Evolutionary conservation across 2,888 invertebrate species (phyloP).

Genomic region (Athalia rosae): DNA sequence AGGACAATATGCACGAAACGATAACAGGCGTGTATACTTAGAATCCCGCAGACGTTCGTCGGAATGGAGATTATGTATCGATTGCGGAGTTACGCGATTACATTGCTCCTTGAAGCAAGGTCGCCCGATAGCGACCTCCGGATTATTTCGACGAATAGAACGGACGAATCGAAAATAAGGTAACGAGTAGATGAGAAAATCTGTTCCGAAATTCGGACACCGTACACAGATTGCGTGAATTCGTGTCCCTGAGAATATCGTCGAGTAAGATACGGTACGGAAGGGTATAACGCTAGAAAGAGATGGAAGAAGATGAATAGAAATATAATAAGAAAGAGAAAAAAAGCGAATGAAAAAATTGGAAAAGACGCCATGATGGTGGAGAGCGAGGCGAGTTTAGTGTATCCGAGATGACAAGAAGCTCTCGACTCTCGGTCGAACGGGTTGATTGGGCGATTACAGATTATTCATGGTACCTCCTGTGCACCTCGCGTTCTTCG

Average conservation of each 20-base stretch:
- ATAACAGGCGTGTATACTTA: too few relatives aligned
- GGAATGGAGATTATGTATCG: constrained; percentile 12
- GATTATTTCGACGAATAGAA: too few relatives aligned
- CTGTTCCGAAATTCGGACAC: too few relatives aligned
- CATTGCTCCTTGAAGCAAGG: constrained; percentile 37
- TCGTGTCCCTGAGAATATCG: too few relatives aligned
- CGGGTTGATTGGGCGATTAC: constrained; percentile 66
- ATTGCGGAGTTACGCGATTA: constrained; percentile 18
- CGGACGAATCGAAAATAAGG: too few relatives aligned
- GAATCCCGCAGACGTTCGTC: neutral
- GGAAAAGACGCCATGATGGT: neutral
- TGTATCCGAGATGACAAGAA: neutral
- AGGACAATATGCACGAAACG: too few relatives aligned
- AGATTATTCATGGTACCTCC: constrained; percentile 65
- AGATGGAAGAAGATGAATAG: too few relatives aligned
- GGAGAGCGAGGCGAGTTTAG: too few relatives aligned
- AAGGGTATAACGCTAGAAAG: too few relatives aligned
- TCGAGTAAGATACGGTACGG: too few relatives aligned
- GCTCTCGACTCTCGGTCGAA: constrained; percentile 56
- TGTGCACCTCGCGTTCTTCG: constrained; percentile 39
- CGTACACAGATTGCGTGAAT: too few relatives aligned
- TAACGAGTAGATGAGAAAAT: neutral
- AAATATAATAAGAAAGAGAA: constrained; percentile 62
- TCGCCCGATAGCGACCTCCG: too few relatives aligned
- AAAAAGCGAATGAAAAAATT: constrained; percentile 49